Conservation (phyloP, 92 coral and sea anemone species). For the Epizoanthus illoricatus region DNA sequence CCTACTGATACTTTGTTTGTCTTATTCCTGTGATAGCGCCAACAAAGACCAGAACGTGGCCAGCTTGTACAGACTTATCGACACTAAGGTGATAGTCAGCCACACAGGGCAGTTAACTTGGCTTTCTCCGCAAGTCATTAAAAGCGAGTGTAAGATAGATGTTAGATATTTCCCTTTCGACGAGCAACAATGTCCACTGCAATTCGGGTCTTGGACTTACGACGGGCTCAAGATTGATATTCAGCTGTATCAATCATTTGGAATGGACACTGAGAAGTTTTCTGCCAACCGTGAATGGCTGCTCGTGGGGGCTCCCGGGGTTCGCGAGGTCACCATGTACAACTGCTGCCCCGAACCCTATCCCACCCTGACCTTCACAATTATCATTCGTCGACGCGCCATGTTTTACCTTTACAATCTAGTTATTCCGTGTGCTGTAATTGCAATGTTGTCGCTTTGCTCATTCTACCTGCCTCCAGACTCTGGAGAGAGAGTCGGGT, state of each 20-base stretch:
- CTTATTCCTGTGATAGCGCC: conserved; percentile 25
- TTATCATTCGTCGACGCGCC: conserved; percentile 50
- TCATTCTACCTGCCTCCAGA: conserved; percentile 65
- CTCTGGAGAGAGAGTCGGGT: conserved; percentile 64
- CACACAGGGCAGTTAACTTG: conserved; percentile 53
- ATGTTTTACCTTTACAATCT: conserved; percentile 52
- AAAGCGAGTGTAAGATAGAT: conserved; percentile 62
- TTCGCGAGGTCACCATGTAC: conserved; percentile 24
- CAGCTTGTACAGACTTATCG: conserved; percentile 38
- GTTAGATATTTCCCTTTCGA: conserved; percentile 71
- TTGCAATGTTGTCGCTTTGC: conserved; percentile 45
- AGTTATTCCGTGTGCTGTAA: conserved; percentile 52
- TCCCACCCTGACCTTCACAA: conserved; percentile 38
- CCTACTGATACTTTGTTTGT: not conserved
- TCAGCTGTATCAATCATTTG: conserved; percentile 16
- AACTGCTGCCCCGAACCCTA: conserved; percentile 62
- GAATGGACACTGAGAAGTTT: conserved; percentile 42
- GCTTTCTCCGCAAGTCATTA: conserved; percentile 57
- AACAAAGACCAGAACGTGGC: conserved; percentile 33
- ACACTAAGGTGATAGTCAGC: conserved; percentile 39
- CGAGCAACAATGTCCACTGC: conserved; percentile 52
- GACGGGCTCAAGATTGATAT: conserved; percentile 49
- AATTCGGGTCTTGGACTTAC: conserved; percentile 76
- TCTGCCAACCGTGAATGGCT: conserved; percentile 58
- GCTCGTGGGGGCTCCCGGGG: conserved; percentile 38